Evolutionary conservation across 2,888 invertebrate species (phyloP).

Genomic region (Ichneumon xanthorius): DNA sequence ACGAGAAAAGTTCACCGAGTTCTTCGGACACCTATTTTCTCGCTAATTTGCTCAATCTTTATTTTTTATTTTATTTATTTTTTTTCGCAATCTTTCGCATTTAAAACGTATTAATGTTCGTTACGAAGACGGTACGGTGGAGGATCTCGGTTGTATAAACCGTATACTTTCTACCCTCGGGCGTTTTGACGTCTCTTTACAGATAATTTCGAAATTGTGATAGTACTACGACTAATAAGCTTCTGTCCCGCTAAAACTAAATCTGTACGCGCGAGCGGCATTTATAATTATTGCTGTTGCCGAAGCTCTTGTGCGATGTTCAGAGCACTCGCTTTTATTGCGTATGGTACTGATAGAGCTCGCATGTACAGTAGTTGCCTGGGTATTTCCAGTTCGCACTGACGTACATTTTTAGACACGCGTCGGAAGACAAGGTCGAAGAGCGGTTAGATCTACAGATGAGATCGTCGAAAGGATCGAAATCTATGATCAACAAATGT

Average conservation of each 20-base stretch:
- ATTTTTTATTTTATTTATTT: conserved; percentile 8
- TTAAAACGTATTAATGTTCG: conserved; percentile 28
- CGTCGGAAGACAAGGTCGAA: no score
- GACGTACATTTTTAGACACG: no score
- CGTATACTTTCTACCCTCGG: conserved; percentile 59
- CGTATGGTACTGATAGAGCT: conserved; percentile 2
- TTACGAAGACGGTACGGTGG: conserved; percentile 21
- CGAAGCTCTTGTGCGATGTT: conserved; percentile 8
- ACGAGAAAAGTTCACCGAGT: conserved; percentile 23
- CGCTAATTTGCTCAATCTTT: neutral
- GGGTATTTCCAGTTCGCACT: no score
- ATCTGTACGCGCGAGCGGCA: neutral
- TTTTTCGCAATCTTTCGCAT: conserved; percentile 16
- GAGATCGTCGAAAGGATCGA: conserved; percentile 36
- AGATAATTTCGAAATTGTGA: conserved; percentile 47
- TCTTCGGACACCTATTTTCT: neutral
- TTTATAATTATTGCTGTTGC: conserved; percentile 44
- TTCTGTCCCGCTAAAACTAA: conserved; percentile 1
- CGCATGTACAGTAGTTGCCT: neutral
- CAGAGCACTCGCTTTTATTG: conserved; percentile 20
- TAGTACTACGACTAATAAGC: conserved; percentile 30
- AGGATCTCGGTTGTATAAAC: conserved; percentile 24
- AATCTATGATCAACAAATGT: conserved; percentile 36
- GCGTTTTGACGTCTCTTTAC: conserved; percentile 46
- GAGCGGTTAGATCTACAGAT: neutral